Base-by-base conservation (phyloP, 2,888 invertebrate genomes). In the Acronicta aceris region DNA sequence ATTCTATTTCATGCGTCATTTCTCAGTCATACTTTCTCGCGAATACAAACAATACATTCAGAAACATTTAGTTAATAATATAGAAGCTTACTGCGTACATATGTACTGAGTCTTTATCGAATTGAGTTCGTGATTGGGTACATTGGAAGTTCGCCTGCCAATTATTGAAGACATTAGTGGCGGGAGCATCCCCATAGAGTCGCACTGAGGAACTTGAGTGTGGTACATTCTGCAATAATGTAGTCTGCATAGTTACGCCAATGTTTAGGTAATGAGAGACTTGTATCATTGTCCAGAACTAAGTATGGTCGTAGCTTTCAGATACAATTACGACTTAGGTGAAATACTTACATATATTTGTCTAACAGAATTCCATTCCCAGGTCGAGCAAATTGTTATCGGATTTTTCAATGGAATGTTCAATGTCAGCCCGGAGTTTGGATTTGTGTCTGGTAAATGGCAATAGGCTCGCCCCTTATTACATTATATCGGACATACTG, bases 81-180 rank as follows among this genome's bases (percentile, higher is more conserved):
- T 71, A 71, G 51, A 69, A 71, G 59, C 60, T 60, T 69, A 60
- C 51, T 16, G 65, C 40, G 58, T 50, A 65, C 65, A 66, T 71
- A 70, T 47, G 63, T 71, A 61, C 55, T 33, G 43, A 60, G 65
- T 81, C 75, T 78, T 81, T 78, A 78, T 81, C 75, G 71, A 73
- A 78, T 78, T 65, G 70, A 76, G 75, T 79, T 78, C 75, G 65
- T 83, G 82, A 88, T 87, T 85, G 82, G 82, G 72, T 77, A 83
- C 83, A 88, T 84, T 81, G 78, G 80, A 89, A 90, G 85, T 90
- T 88, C 81, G 82, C 76, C 84, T 86, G 87, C 82, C 89, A 90
- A 90, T 89, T 89, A 91, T 87, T 85, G 86, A 86, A 83, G 85
- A 86, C 87, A 88, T 90, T 89, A 88, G 85, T 79, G 85, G 84